A percentile compares a stretch with the other conserved stretches of the same genome.
phyloP scores from a whole-genome alignment of 2,888 invertebrate genomes.

The Uropetala carovei region DNA sequence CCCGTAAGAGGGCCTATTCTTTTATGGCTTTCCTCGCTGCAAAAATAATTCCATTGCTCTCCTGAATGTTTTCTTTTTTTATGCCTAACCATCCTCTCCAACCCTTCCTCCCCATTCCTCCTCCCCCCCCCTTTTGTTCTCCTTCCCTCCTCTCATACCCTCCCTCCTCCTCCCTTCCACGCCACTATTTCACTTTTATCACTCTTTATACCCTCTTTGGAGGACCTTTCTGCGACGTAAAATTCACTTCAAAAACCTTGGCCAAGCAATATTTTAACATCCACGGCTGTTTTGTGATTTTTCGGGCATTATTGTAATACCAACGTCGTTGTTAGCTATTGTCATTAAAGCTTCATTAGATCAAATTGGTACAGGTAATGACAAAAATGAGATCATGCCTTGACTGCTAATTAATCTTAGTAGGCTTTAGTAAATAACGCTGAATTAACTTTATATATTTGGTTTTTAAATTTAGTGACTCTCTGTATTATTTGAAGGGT shows the following conservation, averaged over 20 bases:
- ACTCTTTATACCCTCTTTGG: constrained; percentile 44
- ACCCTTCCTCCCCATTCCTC: background rate
- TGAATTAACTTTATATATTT: too few species aligned
- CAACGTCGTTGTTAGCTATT: too few species aligned
- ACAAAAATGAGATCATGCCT: too few species aligned
- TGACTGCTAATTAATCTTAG: too few species aligned
- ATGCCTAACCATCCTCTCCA: constrained; percentile 33
- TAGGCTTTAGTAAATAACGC: too few species aligned
- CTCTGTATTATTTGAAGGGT: too few species aligned
- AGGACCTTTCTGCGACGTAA: constrained; percentile 41
- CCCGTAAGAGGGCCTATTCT: constrained; percentile 31
- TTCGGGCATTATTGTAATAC: too few species aligned
- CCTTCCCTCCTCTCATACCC: background rate
- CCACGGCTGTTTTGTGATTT: background rate
- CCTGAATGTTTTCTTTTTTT: constrained; percentile 33
- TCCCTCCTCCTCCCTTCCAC: background rate
- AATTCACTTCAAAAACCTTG: constrained; percentile 41
- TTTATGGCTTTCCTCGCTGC: constrained; percentile 53
- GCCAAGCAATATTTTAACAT: constrained; percentile 39
- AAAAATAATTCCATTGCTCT: constrained; percentile 40
- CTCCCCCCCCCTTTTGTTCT: background rate
- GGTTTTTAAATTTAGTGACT: too few species aligned
- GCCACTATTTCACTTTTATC: constrained; percentile 49
- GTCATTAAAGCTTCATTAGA: too few species aligned
- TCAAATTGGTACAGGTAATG: too few species aligned